A percentile compares a stretch with the other conserved stretches of the same genome.
Evolutionary conservation across 2,113 vertebrate genomes (phyloP).

Genomic region (Genyomyrus donnyi): DNA sequence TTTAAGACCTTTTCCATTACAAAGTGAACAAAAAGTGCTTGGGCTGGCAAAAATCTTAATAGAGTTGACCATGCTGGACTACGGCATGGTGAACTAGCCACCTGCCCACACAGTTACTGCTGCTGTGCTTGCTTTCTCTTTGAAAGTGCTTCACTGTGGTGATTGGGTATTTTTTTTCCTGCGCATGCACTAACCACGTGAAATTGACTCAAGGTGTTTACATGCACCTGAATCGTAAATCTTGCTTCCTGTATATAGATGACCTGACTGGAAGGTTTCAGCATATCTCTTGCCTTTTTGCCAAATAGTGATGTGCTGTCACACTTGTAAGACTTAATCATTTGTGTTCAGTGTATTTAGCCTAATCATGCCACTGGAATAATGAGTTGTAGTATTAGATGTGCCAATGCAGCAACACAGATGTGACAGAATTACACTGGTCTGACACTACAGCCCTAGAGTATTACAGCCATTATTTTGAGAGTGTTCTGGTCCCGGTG

Average conservation of each 20-base stretch:
- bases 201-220: background rate
- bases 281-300: background rate
- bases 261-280: background rate
- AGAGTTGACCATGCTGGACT: conserved; percentile 4
- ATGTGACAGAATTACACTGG: background rate
- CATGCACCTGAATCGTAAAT: background rate
- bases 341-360: background rate
- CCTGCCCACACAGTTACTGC: conserved; percentile 38
- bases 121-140: conserved; percentile 51
- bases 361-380: background rate
- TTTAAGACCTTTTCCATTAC: conserved; percentile 28
- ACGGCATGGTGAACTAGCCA: background rate
- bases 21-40: conserved; percentile 19
- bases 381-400: background rate
- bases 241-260: background rate
- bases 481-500: conserved; percentile 13
- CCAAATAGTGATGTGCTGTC: background rate
- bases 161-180: conserved; percentile 49
- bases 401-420: background rate
- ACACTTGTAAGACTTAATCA: background rate
- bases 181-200: background rate
- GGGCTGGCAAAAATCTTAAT: conserved; percentile 3
- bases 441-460: conserved; percentile 1
- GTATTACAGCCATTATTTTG: conserved; percentile 22
- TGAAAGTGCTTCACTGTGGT: conserved; percentile 45